Conservation (phyloP, 2,113 vertebrate genomes). For the Cettia cetti region DNA sequence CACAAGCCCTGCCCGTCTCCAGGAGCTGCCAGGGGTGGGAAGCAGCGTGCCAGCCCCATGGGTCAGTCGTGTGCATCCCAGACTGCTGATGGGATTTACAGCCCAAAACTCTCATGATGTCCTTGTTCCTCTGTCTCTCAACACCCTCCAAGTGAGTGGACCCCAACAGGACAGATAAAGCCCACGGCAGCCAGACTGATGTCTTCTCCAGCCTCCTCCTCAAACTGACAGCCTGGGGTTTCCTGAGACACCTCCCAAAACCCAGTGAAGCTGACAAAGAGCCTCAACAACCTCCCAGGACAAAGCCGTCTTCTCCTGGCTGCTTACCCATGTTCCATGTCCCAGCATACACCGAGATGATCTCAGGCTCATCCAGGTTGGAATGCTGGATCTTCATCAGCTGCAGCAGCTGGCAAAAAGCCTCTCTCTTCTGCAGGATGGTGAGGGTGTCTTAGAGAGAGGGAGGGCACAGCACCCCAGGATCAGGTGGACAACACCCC, state of each 20-base stretch:
- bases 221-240: not conserved
- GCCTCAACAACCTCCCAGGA: not conserved
- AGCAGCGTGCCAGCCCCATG: rapidly evolving
- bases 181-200: rapidly evolving
- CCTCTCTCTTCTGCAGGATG: constrained; percentile 75
- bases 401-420: constrained; percentile 85
- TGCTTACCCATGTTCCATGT: constrained; percentile 89
- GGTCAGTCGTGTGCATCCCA: rapidly evolving
- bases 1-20: rapidly evolving
- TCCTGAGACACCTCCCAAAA: not conserved
- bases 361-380: constrained; percentile 77
- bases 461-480: not conserved
- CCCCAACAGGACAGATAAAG: rapidly evolving
- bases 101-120: rapidly evolving
- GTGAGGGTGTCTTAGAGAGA: not conserved
- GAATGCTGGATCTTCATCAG: constrained; percentile 81
- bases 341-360: constrained; percentile 84
- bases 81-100: not conserved
- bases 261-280: rapidly evolving
- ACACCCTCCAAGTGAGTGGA: not conserved
- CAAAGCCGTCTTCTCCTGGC: not conserved
- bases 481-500: not conserved
- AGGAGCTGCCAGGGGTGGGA: rapidly evolving
- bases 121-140: not conserved
- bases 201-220: not conserved